Conservation (phyloP, 2,797 vertebrate species). For the Luscinia megarhynchos region DNA sequence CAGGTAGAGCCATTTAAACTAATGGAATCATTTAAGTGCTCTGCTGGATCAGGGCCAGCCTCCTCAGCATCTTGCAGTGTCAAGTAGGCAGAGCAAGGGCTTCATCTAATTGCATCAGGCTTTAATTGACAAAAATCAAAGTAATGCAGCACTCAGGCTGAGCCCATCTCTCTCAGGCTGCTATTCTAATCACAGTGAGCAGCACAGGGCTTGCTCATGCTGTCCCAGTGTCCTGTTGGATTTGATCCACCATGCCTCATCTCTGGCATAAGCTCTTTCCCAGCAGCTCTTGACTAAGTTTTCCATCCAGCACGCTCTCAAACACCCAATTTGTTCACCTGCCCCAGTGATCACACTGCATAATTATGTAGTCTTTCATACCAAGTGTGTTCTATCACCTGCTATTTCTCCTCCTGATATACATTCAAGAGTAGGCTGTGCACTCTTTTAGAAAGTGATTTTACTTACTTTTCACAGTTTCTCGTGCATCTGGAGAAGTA, state of each 20-base stretch:
- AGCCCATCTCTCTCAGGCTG: background rate
- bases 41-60: constrained; percentile 42
- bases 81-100: background rate
- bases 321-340: background rate
- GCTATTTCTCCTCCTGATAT: background rate
- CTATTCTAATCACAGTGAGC: background rate
- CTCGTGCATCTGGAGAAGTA: background rate
- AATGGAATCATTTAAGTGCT: constrained; percentile 64
- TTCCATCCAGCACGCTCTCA: background rate
- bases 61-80: constrained; percentile 55
- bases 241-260: background rate
- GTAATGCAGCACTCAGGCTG: background rate
- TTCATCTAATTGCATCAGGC: constrained; percentile 53
- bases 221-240: background rate
- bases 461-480: background rate
- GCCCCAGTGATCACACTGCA: background rate
- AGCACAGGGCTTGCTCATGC: background rate
- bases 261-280: background rate
- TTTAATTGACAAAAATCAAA: constrained; percentile 61
- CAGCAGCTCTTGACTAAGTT: background rate
- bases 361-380: background rate
- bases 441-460: background rate
- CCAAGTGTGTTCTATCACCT: background rate
- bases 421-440: background rate
- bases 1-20: constrained; percentile 58